A percentile compares a stretch with the other conserved stretches of the same genome.
Evolutionary conservation across 2,888 invertebrate species (phyloP).

Genomic region (Sarcophaga rosellei): DNA sequence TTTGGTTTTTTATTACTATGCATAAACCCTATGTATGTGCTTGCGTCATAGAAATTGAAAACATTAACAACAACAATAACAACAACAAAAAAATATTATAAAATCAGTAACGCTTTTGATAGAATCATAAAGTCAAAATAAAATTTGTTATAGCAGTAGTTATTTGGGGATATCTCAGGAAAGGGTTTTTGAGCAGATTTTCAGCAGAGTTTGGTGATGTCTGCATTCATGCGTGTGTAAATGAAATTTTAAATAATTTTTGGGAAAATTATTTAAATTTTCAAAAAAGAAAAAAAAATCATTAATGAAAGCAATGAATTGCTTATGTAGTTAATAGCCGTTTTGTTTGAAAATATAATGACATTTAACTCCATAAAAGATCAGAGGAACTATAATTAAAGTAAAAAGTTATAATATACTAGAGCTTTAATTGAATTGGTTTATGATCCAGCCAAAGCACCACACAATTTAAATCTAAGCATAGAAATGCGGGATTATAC

Average conservation of each 20-base stretch:
- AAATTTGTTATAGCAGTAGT: slow-evolving; percentile 35
- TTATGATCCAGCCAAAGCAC: too few relatives aligned
- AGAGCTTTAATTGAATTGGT: too few relatives aligned
- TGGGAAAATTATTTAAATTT: slow-evolving; percentile 43
- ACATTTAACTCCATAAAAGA: slow-evolving; percentile 48
- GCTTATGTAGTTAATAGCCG: slow-evolving; percentile 50
- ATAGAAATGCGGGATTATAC: too few relatives aligned
- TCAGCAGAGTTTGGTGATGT: not conserved
- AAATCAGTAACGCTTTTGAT: slow-evolving; percentile 49
- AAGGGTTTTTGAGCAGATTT: too few relatives aligned
- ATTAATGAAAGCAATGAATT: slow-evolving; percentile 39
- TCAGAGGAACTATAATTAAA: not conserved
- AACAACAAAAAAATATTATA: not conserved
- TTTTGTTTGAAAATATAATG: slow-evolving; percentile 43
- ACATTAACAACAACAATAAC: slow-evolving; percentile 26
- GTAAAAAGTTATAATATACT: not conserved
- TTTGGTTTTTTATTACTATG: slow-evolving; percentile 59
- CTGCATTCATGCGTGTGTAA: not conserved
- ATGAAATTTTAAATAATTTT: slow-evolving; percentile 53
- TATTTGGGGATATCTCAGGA: not conserved
- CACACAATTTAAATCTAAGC: too few relatives aligned
- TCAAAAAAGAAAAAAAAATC: not conserved
- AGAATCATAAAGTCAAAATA: slow-evolving; percentile 67
- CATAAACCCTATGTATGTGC: not conserved
- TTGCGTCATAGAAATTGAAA: slow-evolving; percentile 37